These are phyloP conservation scores for Poecilus cupreus DNA, from an alignment of 2,888 invertebrate genomes.

Conservation along the genomic window DNA sequence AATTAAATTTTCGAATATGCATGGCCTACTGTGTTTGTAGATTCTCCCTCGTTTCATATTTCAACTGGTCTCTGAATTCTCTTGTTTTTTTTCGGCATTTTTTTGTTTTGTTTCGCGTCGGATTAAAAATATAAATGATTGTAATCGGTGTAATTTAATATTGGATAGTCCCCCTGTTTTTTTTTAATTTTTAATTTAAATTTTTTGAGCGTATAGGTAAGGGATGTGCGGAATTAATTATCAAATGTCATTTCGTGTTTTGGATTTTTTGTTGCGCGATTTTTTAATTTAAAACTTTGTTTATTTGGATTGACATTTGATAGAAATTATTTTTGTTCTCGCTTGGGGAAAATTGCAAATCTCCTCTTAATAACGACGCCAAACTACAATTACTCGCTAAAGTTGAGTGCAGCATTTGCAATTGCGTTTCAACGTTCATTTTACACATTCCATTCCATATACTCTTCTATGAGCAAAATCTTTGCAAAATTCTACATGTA, in stretches of 20 bases:
- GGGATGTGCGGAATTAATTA: constrained; percentile 44
- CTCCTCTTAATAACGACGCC: constrained; percentile 31
- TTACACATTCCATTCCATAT: too few relatives aligned
- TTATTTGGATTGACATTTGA: constrained; percentile 41
- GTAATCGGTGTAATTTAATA: constrained; percentile 53
- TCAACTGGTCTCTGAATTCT: constrained; percentile 50
- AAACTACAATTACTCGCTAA: constrained; percentile 31
- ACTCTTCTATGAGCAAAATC: too few relatives aligned
- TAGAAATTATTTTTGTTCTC: constrained; percentile 42
- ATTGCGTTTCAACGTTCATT: constrained; percentile 13
- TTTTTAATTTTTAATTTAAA: constrained; percentile 50
- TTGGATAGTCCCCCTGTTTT: constrained; percentile 44
- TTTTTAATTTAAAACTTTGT: constrained; percentile 44
- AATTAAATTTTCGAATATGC: constrained; percentile 41
- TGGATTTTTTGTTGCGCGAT: constrained; percentile 37
- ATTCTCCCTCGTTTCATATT: constrained; percentile 49
- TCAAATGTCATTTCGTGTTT: constrained; percentile 47
- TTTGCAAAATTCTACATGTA: too few relatives aligned
- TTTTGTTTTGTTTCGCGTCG: constrained; percentile 48
- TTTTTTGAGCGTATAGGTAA: constrained; percentile 46
- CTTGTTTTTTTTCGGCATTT: constrained; percentile 37
- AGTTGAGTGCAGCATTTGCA: not conserved
- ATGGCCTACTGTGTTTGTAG: constrained; percentile 47
- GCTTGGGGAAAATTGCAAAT: constrained; percentile 33
- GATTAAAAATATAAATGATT: constrained; percentile 57